phyloP scores from a whole-genome alignment of 2,888 invertebrate species.

The Caradrina kadenii region DNA sequence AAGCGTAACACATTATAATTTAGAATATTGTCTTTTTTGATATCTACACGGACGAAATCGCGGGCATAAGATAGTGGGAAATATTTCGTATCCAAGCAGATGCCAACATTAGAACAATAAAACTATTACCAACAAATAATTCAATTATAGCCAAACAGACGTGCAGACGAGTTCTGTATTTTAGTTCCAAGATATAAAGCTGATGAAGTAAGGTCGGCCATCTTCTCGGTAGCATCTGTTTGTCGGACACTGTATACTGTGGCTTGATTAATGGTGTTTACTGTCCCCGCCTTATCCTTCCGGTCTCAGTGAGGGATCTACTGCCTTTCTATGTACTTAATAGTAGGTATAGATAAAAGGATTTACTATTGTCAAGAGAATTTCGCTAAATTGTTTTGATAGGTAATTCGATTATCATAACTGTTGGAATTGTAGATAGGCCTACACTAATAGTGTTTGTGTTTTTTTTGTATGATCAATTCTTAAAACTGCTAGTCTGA shows the following conservation, averaged over 20 bases:
- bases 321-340: slow-evolving; percentile 3
- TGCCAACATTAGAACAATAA: neutral
- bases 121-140: neutral
- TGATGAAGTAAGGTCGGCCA: slow-evolving; percentile 25
- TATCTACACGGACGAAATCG: too few relatives aligned
- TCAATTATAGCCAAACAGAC: slow-evolving; percentile 8
- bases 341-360: slow-evolving; percentile 2
- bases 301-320: slow-evolving; percentile 24
- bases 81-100: neutral
- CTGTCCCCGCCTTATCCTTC: slow-evolving; percentile 48
- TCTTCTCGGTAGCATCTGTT: slow-evolving; percentile 50
- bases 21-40: too few relatives aligned
- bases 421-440: too few relatives aligned
- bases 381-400: neutral
- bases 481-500: too few relatives aligned
- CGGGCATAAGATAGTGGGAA: too few relatives aligned
- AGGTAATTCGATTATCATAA: too few relatives aligned
- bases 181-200: slow-evolving; percentile 11
- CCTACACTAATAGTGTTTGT: too few relatives aligned
- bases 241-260: slow-evolving; percentile 46
- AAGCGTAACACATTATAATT: too few relatives aligned
- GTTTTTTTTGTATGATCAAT: too few relatives aligned
- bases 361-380: neutral
- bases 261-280: slow-evolving; percentile 57
- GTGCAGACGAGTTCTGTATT: neutral